These are phyloP conservation scores for Passer montanus DNA, from an alignment of 2,113 vertebrate species.

Conservation along the genomic window DNA sequence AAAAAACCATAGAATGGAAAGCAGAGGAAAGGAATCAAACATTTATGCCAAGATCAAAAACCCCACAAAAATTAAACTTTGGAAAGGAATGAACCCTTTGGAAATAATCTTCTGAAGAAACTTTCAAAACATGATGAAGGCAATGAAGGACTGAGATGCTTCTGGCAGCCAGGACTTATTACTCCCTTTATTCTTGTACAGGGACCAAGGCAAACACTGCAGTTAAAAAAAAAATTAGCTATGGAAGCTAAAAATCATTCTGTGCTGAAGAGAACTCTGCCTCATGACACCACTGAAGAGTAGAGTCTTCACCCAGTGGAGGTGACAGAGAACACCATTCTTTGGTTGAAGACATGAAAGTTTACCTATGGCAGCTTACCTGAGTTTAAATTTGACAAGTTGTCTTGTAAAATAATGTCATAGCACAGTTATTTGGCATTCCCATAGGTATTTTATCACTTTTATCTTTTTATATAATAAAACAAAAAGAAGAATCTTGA, in stretches of 20 bases:
- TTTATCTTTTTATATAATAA: neutral
- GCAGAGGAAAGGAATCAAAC: neutral
- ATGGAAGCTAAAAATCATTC: neutral
- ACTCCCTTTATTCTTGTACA: neutral
- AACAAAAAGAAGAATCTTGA: neutral
- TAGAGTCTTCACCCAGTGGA: neutral
- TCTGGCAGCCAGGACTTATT: neutral
- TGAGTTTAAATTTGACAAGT: neutral
- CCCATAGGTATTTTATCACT: neutral
- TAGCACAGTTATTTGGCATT: neutral
- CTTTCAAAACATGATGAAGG: neutral
- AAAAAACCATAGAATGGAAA: neutral
- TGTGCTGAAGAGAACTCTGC: neutral
- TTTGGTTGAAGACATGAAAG: neutral
- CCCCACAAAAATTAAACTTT: neutral
- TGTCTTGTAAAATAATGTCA: constrained; percentile 34
- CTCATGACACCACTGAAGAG: neutral
- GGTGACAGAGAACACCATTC: neutral
- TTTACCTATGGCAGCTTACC: neutral
- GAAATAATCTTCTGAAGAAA: neutral
- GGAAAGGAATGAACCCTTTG: neutral
- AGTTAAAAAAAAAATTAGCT: neutral
- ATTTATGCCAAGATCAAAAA: neutral
- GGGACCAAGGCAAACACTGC: neutral
- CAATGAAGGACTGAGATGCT: neutral